Evolutionary conservation across 2,113 vertebrate species (phyloP).

Genomic region (Neotoma lepida): DNA sequence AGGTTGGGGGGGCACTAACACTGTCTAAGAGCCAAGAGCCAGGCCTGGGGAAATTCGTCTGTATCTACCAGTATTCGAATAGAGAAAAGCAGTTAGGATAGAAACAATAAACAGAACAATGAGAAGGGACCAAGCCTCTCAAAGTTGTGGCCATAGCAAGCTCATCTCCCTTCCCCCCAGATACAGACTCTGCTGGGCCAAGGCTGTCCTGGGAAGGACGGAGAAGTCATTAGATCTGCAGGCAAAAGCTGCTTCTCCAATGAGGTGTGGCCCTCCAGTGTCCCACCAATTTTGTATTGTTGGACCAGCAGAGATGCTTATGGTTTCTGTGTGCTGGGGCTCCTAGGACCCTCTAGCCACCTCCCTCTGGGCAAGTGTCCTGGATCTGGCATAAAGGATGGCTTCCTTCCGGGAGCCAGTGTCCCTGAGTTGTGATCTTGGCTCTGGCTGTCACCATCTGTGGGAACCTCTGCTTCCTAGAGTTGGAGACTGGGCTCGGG

Average conservation of each 20-base stretch:
- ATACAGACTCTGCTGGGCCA: not conserved
- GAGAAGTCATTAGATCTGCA: not conserved
- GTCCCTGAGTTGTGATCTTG: not conserved
- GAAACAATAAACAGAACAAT: not conserved
- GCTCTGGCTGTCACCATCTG: not conserved
- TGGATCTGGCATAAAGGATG: not conserved
- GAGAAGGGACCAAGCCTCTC: not conserved
- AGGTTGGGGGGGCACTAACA: not conserved
- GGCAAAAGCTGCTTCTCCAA: not conserved
- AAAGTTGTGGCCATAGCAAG: not conserved
- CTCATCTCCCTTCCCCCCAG: not conserved
- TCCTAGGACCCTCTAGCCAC: not conserved
- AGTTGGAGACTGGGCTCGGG: not conserved
- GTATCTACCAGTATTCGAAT: too few relatives aligned
- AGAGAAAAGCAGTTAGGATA: not conserved
- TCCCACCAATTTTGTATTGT: not conserved
- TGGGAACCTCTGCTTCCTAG: not conserved
- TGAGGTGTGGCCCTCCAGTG: not conserved
- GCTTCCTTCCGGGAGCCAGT: not conserved
- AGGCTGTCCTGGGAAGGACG: not conserved
- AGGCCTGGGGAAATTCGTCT: not conserved
- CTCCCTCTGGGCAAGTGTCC: not conserved
- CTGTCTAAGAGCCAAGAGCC: not conserved
- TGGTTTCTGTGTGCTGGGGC: not conserved
- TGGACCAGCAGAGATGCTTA: not conserved